phyloP scores from a whole-genome alignment of 2,797 vertebrate genomes.

The Arremon aurantiirostris region DNA sequence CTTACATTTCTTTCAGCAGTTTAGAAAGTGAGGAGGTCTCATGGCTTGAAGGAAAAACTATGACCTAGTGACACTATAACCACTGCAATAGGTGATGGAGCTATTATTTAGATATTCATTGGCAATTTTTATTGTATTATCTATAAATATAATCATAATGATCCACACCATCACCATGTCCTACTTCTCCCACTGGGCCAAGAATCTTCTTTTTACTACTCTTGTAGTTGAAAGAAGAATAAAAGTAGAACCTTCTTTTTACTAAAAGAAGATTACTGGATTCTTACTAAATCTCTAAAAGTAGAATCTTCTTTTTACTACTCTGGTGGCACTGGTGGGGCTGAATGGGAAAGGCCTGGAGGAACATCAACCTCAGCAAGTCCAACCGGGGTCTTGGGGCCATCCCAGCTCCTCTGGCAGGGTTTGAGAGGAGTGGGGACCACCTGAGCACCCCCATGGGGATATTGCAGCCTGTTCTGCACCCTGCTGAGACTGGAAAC shows the following conservation, averaged over 20 bases:
- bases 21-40: background rate
- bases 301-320: too few relatives aligned
- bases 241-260: too few relatives aligned
- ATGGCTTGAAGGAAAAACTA: background rate
- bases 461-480: background rate
- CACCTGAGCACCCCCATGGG: too few relatives aligned
- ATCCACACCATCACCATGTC: background rate
- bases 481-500: background rate
- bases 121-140: background rate
- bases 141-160: background rate
- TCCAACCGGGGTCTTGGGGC: too few relatives aligned
- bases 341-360: background rate
- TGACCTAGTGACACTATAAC: rapidly evolving
- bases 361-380: background rate
- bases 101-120: background rate
- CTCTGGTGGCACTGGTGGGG: background rate
- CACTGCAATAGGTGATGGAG: background rate
- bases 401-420: background rate
- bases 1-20: background rate
- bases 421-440: background rate
- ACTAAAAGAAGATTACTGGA: too few relatives aligned
- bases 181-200: background rate
- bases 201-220: background rate
- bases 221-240: too few relatives aligned
- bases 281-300: too few relatives aligned